These are phyloP conservation scores for Tiliacea aurago DNA, from an alignment of 2,888 invertebrate genomes.

Conservation along the genomic window DNA sequence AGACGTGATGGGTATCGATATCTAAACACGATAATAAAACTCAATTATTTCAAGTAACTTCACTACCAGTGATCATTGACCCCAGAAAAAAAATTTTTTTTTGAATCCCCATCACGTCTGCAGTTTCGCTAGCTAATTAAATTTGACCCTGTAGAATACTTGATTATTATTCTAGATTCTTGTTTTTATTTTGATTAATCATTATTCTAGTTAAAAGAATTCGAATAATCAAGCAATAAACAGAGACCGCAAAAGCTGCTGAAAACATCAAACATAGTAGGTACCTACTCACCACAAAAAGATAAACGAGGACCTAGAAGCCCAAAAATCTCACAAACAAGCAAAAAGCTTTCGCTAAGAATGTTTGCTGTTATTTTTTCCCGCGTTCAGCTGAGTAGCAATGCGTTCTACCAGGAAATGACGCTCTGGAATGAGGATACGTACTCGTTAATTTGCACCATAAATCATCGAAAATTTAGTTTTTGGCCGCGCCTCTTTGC, in stretches of 20 bases:
- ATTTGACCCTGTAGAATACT: no score
- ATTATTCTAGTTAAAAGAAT: background rate
- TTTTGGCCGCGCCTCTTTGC: constrained; percentile 85
- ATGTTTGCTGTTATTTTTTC: constrained; percentile 83
- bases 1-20: no score
- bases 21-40: no score
- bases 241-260: background rate
- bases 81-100: no score
- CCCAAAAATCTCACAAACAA: constrained; percentile 53
- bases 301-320: constrained; percentile 40
- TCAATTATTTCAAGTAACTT: no score
- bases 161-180: background rate
- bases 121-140: no score
- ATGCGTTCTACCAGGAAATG: constrained; percentile 90
- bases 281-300: no score
- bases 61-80: no score
- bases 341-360: constrained; percentile 69
- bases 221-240: background rate
- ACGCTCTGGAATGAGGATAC: constrained; percentile 89
- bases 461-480: constrained; percentile 89
- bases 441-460: constrained; percentile 90
- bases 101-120: no score
- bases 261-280: constrained; percentile 18
- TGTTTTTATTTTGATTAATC: no score
- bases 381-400: constrained; percentile 80